A percentile compares a stretch with the other conserved stretches of the same genome.
These are phyloP conservation scores for Drosophila multiciliata DNA, from an alignment of 2,888 invertebrate genomes.

Conservation along the genomic window DNA sequence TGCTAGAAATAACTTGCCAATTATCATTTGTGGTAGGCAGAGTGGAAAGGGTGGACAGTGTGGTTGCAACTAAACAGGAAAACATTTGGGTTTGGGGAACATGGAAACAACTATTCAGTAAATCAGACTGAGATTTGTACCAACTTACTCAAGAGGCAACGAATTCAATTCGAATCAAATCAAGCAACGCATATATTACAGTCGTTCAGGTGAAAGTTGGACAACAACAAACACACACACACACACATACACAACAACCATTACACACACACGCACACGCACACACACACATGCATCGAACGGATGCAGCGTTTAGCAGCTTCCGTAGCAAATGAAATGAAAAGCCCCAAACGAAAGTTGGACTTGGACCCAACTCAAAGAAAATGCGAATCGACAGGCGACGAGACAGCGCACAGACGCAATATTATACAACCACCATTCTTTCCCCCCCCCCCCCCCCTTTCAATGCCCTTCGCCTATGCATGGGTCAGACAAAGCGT, in stretches of 20 bases:
- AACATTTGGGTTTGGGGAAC: not conserved
- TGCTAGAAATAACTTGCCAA: constrained; percentile 44
- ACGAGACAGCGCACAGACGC: constrained; percentile 69
- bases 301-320: constrained; percentile 57
- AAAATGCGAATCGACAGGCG: constrained; percentile 67
- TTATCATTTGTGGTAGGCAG: constrained; percentile 20
- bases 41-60: not conserved
- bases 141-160: constrained; percentile 62
- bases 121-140: constrained; percentile 49
- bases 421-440: not conserved
- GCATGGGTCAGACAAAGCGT: constrained; percentile 23
- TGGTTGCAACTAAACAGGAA: not conserved
- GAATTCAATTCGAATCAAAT: constrained; percentile 69
- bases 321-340: constrained; percentile 54
- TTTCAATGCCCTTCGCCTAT: not conserved
- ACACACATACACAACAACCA: not conserved
- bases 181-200: constrained; percentile 55
- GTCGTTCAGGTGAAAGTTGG: constrained; percentile 58
- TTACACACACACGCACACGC: not conserved
- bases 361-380: constrained; percentile 65
- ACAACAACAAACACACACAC: constrained; percentile 8
- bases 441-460: not conserved
- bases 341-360: constrained; percentile 62
- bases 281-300: not conserved
- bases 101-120: constrained; percentile 37